phyloP scores from a whole-genome alignment of 2,888 invertebrate genomes.

The Cephus nigrinus region DNA sequence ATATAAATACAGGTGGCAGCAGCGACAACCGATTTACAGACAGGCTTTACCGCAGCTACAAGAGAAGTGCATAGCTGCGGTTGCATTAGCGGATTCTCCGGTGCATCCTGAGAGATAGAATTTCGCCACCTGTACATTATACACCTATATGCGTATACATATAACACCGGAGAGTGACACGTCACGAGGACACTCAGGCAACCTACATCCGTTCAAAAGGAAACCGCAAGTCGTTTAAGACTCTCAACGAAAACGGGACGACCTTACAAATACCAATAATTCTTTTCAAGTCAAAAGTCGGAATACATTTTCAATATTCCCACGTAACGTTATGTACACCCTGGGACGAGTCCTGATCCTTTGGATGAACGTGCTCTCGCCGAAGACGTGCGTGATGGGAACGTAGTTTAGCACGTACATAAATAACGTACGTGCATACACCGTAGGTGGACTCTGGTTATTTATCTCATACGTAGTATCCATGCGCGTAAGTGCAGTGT shows the following conservation, averaged over 20 bases:
- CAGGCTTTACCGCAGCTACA: slow-evolving; percentile 7
- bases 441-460: neutral
- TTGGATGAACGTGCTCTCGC: neutral
- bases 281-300: neutral
- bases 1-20: neutral
- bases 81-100: slow-evolving; percentile 8
- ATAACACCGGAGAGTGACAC: neutral
- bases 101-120: neutral
- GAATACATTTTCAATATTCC: neutral
- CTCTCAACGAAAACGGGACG: neutral
- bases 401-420: neutral
- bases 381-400: neutral
- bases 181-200: neutral
- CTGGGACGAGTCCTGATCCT: neutral
- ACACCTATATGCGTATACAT: neutral
- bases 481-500: slow-evolving; percentile 29
- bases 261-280: neutral
- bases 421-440: neutral
- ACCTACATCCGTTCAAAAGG: neutral
- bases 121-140: neutral
- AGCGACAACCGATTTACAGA: neutral
- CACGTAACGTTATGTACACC: too few relatives aligned
- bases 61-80: slow-evolving; percentile 14
- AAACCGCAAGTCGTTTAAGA: neutral
- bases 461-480: slow-evolving; percentile 21